Evolutionary conservation across 2,888 invertebrate species (phyloP).

Genomic region (Andrena bucephala): DNA sequence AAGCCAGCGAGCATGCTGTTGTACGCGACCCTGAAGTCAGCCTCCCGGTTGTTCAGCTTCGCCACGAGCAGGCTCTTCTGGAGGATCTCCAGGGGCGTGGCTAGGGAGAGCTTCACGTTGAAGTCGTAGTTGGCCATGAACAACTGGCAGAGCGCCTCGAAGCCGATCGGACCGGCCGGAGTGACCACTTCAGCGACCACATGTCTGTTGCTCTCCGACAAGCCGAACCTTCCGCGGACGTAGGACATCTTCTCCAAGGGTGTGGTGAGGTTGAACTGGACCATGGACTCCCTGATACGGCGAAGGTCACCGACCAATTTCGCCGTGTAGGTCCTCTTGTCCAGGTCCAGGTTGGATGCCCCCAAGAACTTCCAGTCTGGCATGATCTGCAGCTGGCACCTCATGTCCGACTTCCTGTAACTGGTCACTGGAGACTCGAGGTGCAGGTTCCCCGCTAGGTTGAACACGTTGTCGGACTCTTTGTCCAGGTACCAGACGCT

Average conservation of each 20-base stretch:
- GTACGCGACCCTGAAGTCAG: slow-evolving; percentile 92
- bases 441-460: slow-evolving; percentile 89
- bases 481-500: slow-evolving; percentile 90
- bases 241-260: slow-evolving; percentile 89
- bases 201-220: slow-evolving; percentile 90
- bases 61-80: slow-evolving; percentile 89
- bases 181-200: slow-evolving; percentile 91
- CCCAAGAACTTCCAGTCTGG: slow-evolving; percentile 89
- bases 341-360: slow-evolving; percentile 89
- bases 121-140: slow-evolving; percentile 88
- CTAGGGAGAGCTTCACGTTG: slow-evolving; percentile 90
- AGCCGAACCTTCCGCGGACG: slow-evolving; percentile 89
- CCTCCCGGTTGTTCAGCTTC: slow-evolving; percentile 89
- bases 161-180: slow-evolving; percentile 89
- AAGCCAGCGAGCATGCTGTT: slow-evolving; percentile 91
- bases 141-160: slow-evolving; percentile 89
- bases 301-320: slow-evolving; percentile 88
- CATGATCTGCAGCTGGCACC: slow-evolving; percentile 89
- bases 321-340: slow-evolving; percentile 89
- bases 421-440: slow-evolving; percentile 89
- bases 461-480: slow-evolving; percentile 86
- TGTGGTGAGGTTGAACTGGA: slow-evolving; percentile 90
- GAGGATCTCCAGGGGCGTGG: slow-evolving; percentile 90
- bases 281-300: slow-evolving; percentile 91
- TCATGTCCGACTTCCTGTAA: slow-evolving; percentile 89